phyloP scores from a whole-genome alignment of 2,888 invertebrate genomes.

The Himalopsyche japonica region DNA sequence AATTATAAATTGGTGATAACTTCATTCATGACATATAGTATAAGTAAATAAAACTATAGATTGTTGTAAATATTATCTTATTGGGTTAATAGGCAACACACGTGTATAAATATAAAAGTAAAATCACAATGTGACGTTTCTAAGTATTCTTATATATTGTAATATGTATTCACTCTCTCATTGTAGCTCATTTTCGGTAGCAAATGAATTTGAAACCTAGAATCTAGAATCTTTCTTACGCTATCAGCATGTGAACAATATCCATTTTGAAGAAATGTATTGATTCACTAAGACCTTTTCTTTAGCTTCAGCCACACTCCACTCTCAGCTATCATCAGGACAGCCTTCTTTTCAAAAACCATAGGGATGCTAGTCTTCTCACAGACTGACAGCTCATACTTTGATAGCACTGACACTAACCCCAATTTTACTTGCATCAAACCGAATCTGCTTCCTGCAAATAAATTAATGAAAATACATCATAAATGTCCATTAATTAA shows the following conservation, averaged over 20 bases:
- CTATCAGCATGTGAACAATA: not conserved
- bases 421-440: constrained; percentile 45
- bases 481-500: too few relatives aligned
- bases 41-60: too few relatives aligned
- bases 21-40: too few relatives aligned
- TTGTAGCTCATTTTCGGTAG: too few relatives aligned
- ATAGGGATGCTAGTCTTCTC: constrained; percentile 43
- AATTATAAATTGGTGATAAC: too few relatives aligned
- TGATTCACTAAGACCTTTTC: constrained; percentile 11
- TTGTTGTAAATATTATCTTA: too few relatives aligned
- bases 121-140: too few relatives aligned
- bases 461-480: not conserved
- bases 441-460: constrained; percentile 45
- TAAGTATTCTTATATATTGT: too few relatives aligned
- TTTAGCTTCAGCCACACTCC: constrained; percentile 43
- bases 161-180: too few relatives aligned
- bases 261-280: too few relatives aligned
- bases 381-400: constrained; percentile 43
- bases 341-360: constrained; percentile 40
- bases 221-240: not conserved
- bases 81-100: too few relatives aligned
- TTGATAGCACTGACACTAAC: constrained; percentile 43
- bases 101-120: too few relatives aligned
- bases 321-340: constrained; percentile 39
- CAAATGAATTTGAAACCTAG: not conserved